These are phyloP conservation scores for Pinctada fucata DNA, from an alignment of 2,888 invertebrate species.

Conservation along the genomic window DNA sequence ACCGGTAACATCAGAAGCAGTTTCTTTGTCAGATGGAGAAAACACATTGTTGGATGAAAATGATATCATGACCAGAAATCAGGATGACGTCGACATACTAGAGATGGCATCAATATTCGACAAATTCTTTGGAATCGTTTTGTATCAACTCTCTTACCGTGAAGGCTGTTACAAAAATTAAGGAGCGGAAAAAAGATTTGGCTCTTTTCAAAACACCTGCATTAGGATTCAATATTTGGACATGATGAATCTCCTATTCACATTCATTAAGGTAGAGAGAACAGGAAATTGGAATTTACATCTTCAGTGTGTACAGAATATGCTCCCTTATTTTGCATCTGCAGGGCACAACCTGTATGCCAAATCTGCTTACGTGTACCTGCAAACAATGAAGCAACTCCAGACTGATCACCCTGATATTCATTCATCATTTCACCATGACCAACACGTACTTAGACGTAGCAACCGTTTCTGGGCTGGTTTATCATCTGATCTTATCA, in stretches of 20 bases:
- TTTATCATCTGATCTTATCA: slow-evolving; percentile 55
- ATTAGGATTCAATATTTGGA: slow-evolving; percentile 41
- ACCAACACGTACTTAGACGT: slow-evolving; percentile 48
- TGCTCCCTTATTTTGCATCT: slow-evolving; percentile 52
- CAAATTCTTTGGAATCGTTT: slow-evolving; percentile 17
- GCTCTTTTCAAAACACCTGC: slow-evolving; percentile 6
- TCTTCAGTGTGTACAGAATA: slow-evolving; percentile 35
- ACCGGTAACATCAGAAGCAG: too few relatives aligned
- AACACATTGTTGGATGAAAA: neutral
- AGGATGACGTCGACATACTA: neutral
- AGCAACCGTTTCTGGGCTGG: slow-evolving; percentile 58
- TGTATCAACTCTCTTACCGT: neutral
- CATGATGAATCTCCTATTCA: slow-evolving; percentile 39
- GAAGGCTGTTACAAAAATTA: neutral
- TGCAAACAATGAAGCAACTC: slow-evolving; percentile 37
- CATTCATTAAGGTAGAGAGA: slow-evolving; percentile 36
- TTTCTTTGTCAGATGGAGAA: neutral
- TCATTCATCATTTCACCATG: slow-evolving; percentile 38
- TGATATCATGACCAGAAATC: neutral
- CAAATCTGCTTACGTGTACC: slow-evolving; percentile 43
- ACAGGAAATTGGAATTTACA: slow-evolving; percentile 43
- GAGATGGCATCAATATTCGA: neutral
- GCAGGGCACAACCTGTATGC: slow-evolving; percentile 51
- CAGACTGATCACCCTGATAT: slow-evolving; percentile 42
- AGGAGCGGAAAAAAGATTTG: neutral